Evolutionary conservation across 1,140 invertebrate species (phyloP).

Genomic region (Nasonia vitripennis): DNA sequence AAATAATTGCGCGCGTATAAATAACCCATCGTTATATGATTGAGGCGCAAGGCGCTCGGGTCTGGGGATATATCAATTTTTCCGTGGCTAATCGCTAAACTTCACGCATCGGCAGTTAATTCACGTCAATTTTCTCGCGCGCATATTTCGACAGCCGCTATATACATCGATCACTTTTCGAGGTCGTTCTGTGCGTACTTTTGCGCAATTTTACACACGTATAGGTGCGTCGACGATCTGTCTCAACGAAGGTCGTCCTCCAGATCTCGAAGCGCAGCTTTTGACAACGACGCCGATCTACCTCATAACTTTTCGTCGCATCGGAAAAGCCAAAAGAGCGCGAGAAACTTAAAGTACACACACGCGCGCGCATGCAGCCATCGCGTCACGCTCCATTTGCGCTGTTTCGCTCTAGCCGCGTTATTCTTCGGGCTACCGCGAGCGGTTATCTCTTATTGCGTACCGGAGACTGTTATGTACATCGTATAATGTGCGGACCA

Average conservation of each 20-base stretch:
- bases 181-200: neutral
- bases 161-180: neutral
- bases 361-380: neutral
- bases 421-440: slow-evolving; percentile 1
- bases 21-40: neutral
- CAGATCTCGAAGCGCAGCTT: too few relatives aligned
- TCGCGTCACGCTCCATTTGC: slow-evolving; percentile 63
- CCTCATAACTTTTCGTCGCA: too few relatives aligned
- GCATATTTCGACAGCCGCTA: neutral
- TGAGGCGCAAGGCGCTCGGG: too few relatives aligned
- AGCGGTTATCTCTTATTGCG: slow-evolving; percentile 5
- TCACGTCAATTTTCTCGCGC: neutral
- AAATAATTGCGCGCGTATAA: neutral
- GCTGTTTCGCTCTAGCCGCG: slow-evolving; percentile 37
- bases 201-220: neutral
- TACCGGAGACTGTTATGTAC: neutral
- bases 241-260: too few relatives aligned
- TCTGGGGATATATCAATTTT: neutral
- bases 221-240: too few relatives aligned
- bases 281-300: too few relatives aligned
- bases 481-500: too few relatives aligned
- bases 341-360: neutral
- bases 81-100: neutral
- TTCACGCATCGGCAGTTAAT: neutral
- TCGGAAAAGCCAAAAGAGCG: neutral